phyloP scores from a whole-genome alignment of 2,113 vertebrate species.

The Cephalopholis sonnerati region DNA sequence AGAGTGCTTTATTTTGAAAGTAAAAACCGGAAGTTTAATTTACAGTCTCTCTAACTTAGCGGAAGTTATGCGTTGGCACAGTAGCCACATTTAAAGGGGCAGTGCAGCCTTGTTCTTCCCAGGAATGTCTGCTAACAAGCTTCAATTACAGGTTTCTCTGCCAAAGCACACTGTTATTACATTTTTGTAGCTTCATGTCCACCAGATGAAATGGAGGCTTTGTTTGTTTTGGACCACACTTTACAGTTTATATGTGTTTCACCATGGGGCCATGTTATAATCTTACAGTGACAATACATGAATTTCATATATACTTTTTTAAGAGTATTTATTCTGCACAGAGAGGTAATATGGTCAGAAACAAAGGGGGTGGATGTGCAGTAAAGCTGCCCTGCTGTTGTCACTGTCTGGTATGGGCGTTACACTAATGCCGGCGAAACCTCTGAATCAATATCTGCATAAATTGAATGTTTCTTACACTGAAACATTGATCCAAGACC shows the following conservation, averaged over 20 bases:
- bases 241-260: no score
- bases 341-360: background rate
- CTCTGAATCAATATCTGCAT: background rate
- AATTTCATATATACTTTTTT: background rate
- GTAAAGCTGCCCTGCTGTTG: background rate
- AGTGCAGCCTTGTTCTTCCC: background rate
- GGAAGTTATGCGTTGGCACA: background rate
- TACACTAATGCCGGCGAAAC: background rate
- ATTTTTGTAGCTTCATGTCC: background rate
- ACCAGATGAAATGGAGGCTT: background rate
- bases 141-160: conserved; percentile 54
- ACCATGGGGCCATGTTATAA: background rate
- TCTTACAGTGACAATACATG: background rate
- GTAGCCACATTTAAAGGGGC: conserved; percentile 50
- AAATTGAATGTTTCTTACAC: background rate
- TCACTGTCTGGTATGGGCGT: background rate
- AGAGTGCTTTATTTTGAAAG: conserved; percentile 41
- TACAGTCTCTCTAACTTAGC: background rate
- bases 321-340: background rate
- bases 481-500: background rate
- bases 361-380: background rate
- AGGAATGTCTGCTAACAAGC: conserved; percentile 53
- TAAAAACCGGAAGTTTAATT: background rate
- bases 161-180: conserved; percentile 17
- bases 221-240: background rate